phyloP scores from a whole-genome alignment of 2,113 vertebrate species.

The Mastomys natalensis region DNA sequence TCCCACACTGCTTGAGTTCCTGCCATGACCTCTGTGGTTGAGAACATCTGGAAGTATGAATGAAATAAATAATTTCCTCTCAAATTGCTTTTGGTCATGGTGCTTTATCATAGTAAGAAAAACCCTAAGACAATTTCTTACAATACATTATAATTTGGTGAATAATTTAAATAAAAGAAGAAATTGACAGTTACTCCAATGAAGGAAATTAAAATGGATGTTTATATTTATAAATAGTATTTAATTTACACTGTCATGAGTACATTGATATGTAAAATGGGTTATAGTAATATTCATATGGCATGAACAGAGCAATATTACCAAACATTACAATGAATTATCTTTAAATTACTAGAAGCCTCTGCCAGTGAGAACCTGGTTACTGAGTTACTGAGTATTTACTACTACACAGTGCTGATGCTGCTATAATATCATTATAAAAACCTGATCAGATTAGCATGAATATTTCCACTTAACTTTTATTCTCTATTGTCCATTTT shows the following conservation, averaged over 20 bases:
- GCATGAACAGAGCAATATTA: background rate
- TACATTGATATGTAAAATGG: background rate
- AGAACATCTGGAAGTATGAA: background rate
- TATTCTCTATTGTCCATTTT: conserved; percentile 40
- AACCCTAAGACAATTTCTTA: background rate
- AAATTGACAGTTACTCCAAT: conserved; percentile 27
- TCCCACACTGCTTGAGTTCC: background rate
- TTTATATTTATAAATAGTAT: conserved; percentile 52
- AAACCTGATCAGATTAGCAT: background rate
- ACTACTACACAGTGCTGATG: background rate
- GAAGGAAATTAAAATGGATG: conserved; percentile 50
- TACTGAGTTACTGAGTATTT: background rate
- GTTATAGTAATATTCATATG: conserved; percentile 25
- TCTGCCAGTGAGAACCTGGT: background rate
- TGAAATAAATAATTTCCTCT: background rate
- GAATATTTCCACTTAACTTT: conserved; percentile 39
- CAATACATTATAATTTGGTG: background rate
- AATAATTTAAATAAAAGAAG: conserved; percentile 21
- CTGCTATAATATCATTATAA: conserved; percentile 12
- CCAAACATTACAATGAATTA: conserved; percentile 7
- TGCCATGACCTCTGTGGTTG: background rate
- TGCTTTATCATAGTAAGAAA: background rate
- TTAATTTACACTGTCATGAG: conserved; percentile 12
- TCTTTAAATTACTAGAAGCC: conserved; percentile 9
- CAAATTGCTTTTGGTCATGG: background rate